Evolutionary conservation across 2,888 invertebrate genomes (phyloP).

Genomic region (Apodemia mormo): DNA sequence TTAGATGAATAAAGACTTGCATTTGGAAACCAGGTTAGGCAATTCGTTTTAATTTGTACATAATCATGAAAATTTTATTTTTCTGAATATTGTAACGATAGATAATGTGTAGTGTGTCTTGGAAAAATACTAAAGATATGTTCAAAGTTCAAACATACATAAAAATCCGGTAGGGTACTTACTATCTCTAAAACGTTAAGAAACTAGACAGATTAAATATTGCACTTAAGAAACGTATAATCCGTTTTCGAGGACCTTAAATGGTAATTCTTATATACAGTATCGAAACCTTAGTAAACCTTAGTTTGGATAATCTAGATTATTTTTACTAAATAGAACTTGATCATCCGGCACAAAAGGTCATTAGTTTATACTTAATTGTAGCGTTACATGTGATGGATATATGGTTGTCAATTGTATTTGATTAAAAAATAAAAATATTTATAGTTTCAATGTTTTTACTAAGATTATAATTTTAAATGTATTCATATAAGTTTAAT

Average conservation of each 20-base stretch:
- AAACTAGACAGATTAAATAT: background rate
- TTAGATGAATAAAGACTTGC: no score
- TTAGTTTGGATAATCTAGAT: background rate
- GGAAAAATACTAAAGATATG: no score
- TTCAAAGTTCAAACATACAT: no score
- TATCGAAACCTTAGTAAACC: background rate
- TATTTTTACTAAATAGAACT: constrained; percentile 3
- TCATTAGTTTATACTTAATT: background rate
- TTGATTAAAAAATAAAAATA: background rate
- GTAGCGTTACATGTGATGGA: background rate
- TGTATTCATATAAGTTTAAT: no score
- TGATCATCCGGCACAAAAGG: background rate
- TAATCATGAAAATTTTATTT: no score
- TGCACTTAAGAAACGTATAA: background rate
- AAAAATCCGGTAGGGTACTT: background rate
- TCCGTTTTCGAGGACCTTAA: background rate
- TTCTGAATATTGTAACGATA: no score
- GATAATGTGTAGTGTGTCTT: no score
- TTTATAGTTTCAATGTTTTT: no score
- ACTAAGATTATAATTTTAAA: no score
- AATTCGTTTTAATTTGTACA: no score
- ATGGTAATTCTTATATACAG: background rate
- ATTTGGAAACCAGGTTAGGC: no score
- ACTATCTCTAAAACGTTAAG: background rate
- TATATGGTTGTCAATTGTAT: background rate